A percentile compares a stretch with the other conserved stretches of the same genome.
These are phyloP conservation scores for Chymomyza amoena DNA, from an alignment of 2,888 invertebrate species.

Conservation along the genomic window DNA sequence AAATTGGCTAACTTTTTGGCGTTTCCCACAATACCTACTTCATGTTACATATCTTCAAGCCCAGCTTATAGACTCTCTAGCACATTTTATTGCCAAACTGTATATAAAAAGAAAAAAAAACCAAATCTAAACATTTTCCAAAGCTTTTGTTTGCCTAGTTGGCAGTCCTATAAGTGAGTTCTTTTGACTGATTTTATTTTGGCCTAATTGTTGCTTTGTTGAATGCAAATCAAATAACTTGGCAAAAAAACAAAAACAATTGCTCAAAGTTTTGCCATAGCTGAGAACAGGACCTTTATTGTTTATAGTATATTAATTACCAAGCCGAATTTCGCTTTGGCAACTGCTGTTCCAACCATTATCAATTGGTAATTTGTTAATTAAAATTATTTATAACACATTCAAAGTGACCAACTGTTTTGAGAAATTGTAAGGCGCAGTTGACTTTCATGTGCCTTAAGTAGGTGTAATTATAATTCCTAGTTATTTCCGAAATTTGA, in stretches of 20 bases:
- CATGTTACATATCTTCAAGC: neutral
- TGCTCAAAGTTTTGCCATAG: neutral
- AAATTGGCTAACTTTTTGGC: too few relatives aligned
- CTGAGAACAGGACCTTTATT: neutral
- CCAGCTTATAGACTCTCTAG: constrained; percentile 9
- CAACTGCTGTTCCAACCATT: constrained; percentile 28
- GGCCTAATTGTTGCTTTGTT: neutral
- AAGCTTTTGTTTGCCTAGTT: constrained; percentile 33
- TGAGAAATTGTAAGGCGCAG: neutral
- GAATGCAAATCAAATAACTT: neutral
- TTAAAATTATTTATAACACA: constrained; percentile 33
- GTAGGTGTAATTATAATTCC: constrained; percentile 44
- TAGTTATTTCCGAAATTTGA: constrained; percentile 22
- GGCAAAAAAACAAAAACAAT: neutral
- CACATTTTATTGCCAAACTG: neutral
- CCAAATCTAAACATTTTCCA: constrained; percentile 32
- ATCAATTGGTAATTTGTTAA: constrained; percentile 52
- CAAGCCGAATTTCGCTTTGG: constrained; percentile 8
- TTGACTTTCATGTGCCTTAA: constrained; percentile 56
- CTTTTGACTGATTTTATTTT: constrained; percentile 15
- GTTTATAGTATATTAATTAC: neutral
- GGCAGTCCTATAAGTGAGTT: constrained; percentile 15
- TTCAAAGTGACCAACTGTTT: neutral
- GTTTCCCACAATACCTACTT: too few relatives aligned
- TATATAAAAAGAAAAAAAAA: neutral